These are phyloP conservation scores for Ichneumon xanthorius DNA, from an alignment of 2,888 invertebrate genomes.

Conservation along the genomic window DNA sequence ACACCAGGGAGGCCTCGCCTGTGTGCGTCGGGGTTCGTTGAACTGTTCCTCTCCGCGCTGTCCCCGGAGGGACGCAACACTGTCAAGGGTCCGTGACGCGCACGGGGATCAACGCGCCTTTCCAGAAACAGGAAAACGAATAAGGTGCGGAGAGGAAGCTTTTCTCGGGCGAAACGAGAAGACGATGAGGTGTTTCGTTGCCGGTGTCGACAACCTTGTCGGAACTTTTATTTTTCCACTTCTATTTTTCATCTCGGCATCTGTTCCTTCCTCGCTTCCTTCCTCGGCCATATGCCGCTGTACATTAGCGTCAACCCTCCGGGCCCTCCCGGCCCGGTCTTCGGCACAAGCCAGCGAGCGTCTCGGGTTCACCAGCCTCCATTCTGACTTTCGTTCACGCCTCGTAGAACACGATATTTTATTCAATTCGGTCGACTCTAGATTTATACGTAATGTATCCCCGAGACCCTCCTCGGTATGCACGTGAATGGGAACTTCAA, in stretches of 20 bases:
- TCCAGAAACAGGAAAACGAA: constrained; percentile 35
- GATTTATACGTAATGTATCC: background rate
- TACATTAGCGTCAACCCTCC: constrained; percentile 48
- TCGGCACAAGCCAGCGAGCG: constrained; percentile 6
- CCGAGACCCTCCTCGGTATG: background rate
- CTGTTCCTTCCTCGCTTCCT: constrained; percentile 30
- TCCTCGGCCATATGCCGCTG: constrained; percentile 19
- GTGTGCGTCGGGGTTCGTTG: constrained; percentile 32
- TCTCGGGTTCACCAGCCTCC: constrained; percentile 36
- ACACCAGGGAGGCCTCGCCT: background rate
- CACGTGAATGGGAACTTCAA: background rate
- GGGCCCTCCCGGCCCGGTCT: background rate
- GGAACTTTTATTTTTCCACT: background rate
- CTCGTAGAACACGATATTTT: background rate
- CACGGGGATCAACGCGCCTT: constrained; percentile 41
- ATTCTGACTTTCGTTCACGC: background rate
- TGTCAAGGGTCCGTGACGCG: constrained; percentile 9
- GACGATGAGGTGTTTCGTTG: constrained; percentile 37
- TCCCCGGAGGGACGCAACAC: constrained; percentile 44
- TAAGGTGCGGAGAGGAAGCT: constrained; percentile 22
- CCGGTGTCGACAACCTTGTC: constrained; percentile 55
- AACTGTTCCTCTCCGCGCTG: constrained; percentile 4
- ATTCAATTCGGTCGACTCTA: background rate
- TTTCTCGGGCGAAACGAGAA: constrained; percentile 42
- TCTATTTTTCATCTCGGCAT: background rate